Evolutionary conservation across 2,888 invertebrate genomes (phyloP), one percentile per base, ranked within the genome.

Genomic region (Drosophila neonasuta): DNA sequence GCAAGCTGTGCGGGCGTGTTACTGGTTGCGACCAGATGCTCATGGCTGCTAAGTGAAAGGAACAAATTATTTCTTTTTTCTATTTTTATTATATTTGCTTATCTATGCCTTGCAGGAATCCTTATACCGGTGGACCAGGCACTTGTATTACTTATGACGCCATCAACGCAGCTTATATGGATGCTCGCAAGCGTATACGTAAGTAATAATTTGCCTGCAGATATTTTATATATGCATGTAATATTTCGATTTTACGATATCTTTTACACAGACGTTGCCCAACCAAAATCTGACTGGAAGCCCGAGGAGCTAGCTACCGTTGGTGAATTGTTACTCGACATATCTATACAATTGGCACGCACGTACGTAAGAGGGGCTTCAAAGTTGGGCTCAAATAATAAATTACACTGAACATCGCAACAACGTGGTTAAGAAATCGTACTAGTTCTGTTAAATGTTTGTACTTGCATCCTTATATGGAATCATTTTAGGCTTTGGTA

Each of bases 141-240:
- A 95, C 95, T 68, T 97, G 97, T 91, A 96, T 97, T 89, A 97
- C 97, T 5, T 97, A 96, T 90, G 96, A 97, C 86, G 96, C 97
- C 55, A 94, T 97, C 68, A 97, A 97, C 92, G 95, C 95, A 81
- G 97, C 97, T 46, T 97, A 97, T 91, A 91, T 95, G 76, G 96
- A 97, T 89, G 96, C 96, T 52, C 93, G 96, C 86, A 96, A 96
- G 91, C 93, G 97, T 92, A 95, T 97, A 88, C 93, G 97, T 97
- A 93, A 95, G 96, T 95, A 9, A 6, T 7, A 11, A 44, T 10
- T 42, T 10, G 9, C 8, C 39, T 32, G 8, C 45, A 41, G 13
- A 29, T 41, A 46, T 15, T 36, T 8, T 10, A 30, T 3, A 49
- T 54, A 50, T 20, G 20, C 20, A 20, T 20, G 20, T 20, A 20